Evolutionary conservation across 2,113 vertebrate genomes (phyloP), one percentile per base, ranked within the genome.

Genomic region (Lates calcarifer): DNA sequence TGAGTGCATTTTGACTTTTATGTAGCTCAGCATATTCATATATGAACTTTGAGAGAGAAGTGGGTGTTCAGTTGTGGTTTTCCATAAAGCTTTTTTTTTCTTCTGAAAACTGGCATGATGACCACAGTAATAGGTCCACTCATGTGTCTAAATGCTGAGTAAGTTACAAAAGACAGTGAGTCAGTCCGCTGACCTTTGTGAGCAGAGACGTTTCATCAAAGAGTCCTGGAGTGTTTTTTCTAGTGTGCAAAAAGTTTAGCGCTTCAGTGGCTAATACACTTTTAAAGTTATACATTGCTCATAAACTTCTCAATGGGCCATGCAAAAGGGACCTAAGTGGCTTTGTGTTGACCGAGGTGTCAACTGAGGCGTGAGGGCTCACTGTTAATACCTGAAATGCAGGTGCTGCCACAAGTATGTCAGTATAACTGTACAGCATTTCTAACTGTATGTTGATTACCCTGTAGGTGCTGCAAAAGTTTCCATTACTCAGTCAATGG

Each of bases 261-360:
- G 5, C 70, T 65, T 74, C 66, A 70, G 58, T 79, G 56, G 57
- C 68, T 73, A 72, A 78, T 64, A 20, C 1, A 11, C 35, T 57
- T 77, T 64, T 49, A 37, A 78, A 87, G 89, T 90, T 76, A 87
- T 11, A 64, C 11, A 81, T 88, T 87, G 63, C 31, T 84, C 77
- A 74, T 89, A 47, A 81, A 51, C 10, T 2, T 29, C 29, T 47
- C 22, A 78, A 82, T 85, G 62, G 35, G n/a, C 73, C 53, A 18
- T 87, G 35, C 43, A 80, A 81, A 73, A 63, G 33, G n/a, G 13
- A 60, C 28, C 14, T 28, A 28, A 26, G 66, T 61, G 18, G 9
- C 53, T 77, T 2, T 57, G 8, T 26, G 39, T 41, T 58, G 8
- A 80, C 68, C n/a, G 24, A 53, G n/a, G 62, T 20, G 53, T 35